These are phyloP conservation scores for Ashinkailepas kermadecensis DNA, from an alignment of 2,888 invertebrate genomes.

Conservation along the genomic window DNA sequence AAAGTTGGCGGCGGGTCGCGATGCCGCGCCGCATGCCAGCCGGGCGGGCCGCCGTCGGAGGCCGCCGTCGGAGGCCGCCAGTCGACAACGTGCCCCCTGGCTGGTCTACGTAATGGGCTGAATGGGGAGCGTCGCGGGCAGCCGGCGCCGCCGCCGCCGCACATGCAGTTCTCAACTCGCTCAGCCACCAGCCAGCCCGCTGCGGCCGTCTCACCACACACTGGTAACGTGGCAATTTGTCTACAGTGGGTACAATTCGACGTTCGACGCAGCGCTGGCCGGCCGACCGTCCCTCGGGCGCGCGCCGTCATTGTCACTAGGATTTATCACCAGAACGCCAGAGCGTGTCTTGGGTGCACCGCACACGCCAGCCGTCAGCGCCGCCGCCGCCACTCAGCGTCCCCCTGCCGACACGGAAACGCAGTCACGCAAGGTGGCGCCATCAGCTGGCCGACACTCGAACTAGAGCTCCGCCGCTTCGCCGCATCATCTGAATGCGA, in stretches of 20 bases:
- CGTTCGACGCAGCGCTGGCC: not conserved
- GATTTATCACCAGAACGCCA: constrained; percentile 20
- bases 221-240: constrained; percentile 19
- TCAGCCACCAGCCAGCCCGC: not conserved
- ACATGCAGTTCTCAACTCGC: not conserved
- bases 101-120: too few species aligned
- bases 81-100: not conserved
- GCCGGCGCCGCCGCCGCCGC: not conserved
- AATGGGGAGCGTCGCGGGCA: not conserved
- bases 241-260: not conserved
- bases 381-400: not conserved
- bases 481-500: too few species aligned
- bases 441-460: not conserved
- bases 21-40: not conserved
- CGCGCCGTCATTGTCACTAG: not conserved
- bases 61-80: not conserved
- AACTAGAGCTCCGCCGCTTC: not conserved
- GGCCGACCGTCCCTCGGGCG: not conserved
- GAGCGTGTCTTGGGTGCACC: constrained; percentile 6
- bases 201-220: not conserved
- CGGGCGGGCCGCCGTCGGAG: not conserved
- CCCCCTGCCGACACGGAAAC: not conserved
- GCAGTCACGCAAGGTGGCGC: not conserved
- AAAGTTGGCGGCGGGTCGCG: not conserved
- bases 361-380: not conserved